Conservation (phyloP, 92 coral and sea anemone species). For the Nematostella vectensis region DNA sequence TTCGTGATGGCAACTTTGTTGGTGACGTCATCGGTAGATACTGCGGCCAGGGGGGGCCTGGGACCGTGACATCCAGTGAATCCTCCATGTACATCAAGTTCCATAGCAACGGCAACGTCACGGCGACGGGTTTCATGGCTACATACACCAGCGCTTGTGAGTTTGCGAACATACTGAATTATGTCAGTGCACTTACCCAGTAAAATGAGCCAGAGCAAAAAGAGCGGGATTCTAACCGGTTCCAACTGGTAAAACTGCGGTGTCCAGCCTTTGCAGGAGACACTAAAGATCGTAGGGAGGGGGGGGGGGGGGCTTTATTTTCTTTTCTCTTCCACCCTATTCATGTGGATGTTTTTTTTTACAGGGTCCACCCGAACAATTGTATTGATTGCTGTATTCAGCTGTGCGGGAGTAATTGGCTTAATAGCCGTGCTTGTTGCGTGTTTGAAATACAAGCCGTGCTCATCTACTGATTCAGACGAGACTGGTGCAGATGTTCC, state of each 20-base stretch:
- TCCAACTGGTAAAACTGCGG: no score
- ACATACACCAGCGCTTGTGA: slow-evolving; percentile 34
- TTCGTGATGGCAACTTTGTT: slow-evolving; percentile 21
- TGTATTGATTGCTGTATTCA: slow-evolving; percentile 30
- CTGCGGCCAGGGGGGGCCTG: slow-evolving; percentile 37
- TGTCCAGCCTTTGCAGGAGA: no score
- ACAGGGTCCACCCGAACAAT: slow-evolving; percentile 34
- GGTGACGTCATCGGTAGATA: slow-evolving; percentile 36
- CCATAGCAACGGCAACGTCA: slow-evolving; percentile 33
- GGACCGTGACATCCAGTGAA: slow-evolving; percentile 23
- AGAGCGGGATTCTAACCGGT: no score
- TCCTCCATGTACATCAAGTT: slow-evolving; percentile 38
- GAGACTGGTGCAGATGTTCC: slow-evolving; percentile 5
- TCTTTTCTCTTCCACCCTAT: no score
- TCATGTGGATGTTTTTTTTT: no score
- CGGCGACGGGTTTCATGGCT: slow-evolving; percentile 61
- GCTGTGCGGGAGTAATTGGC: slow-evolving; percentile 15
- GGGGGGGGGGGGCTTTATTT: no score
- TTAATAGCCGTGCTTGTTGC: slow-evolving; percentile 10
- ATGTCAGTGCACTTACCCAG: no score
- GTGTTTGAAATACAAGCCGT: slow-evolving; percentile 5
- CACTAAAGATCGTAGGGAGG: no score
- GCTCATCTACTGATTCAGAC: background rate
- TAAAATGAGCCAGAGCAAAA: no score
- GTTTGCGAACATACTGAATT: background rate